Evolutionary conservation across 2,888 invertebrate genomes (phyloP), one percentile per base, ranked within the genome.

Genomic region (Barypeithes pellucidus): DNA sequence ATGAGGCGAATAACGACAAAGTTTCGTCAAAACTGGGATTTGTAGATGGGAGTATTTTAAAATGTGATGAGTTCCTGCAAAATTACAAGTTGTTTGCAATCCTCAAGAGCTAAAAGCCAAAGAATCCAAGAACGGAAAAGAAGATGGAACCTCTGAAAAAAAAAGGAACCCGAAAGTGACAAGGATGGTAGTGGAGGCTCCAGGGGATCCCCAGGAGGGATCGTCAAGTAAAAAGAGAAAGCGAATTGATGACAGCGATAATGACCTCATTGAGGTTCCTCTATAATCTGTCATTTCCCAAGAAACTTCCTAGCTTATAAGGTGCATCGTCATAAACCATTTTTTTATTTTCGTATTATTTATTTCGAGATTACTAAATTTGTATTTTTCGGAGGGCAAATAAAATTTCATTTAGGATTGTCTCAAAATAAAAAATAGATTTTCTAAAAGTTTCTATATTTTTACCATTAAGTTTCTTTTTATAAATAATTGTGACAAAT

Each of bases 51-150:
- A 91, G 94, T 14, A 91, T 96, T 14, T 88, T 99, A 16, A 91
- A 93, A 78, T 97, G 95, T 60, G 95, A 95, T 81, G 95, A 95
- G 82, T 95, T 94, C 85, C 88, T 93, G 62, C 99, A 99, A 86
- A 96, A 95, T 85, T 98, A 97, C 82, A 93, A 94, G 79, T 88
- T 99, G 85, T 89, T 47, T 90, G 90, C 1, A 90, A 92, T 82
- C 84, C 86, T 33, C 84, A 87, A n/a, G 87, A 88, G 74, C 81
- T 89, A 12, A 88, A 88, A 78, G 87, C 88, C 0, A 87, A 88
- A 76, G 85, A 87, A 78, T 78, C 81, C 18, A 79, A 78, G 65
- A 80, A 81, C 71, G 78, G 75, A 36, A 78, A 75, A 65, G 77
- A 77, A 67, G 77, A 77, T 72, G 81, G 79, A n/a, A 62, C 73